Evolutionary conservation across 2,888 invertebrate genomes (phyloP).

Genomic region (Temnothorax ravouxi): DNA sequence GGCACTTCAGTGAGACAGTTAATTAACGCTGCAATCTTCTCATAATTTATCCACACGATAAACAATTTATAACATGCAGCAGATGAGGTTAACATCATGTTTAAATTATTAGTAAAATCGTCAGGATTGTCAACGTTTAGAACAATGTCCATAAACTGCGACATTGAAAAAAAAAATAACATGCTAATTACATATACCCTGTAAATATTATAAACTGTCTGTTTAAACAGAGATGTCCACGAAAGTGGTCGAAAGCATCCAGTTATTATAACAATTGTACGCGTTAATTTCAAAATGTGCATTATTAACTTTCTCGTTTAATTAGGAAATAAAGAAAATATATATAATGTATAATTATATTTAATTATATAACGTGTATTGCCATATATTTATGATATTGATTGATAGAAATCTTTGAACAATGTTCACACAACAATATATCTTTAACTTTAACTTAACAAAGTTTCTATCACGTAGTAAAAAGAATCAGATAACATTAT

Average conservation of each 20-base stretch:
- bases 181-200: constrained; percentile 47
- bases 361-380: background rate
- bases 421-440: background rate
- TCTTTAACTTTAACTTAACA: background rate
- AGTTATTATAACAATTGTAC: constrained; percentile 47
- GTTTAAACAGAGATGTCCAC: constrained; percentile 59
- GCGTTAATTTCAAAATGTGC: constrained; percentile 55
- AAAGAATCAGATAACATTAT: background rate
- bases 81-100: constrained; percentile 60
- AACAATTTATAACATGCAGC: constrained; percentile 59
- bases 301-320: constrained; percentile 5
- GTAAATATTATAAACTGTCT: constrained; percentile 57
- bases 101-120: constrained; percentile 63
- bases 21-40: constrained; percentile 13
- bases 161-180: constrained; percentile 45
- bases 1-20: constrained; percentile 13
- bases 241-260: constrained; percentile 63
- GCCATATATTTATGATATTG: background rate
- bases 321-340: background rate
- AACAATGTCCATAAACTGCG: constrained; percentile 60
- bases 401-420: background rate
- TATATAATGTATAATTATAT: background rate
- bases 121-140: constrained; percentile 41
- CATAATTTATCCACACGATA: constrained; percentile 56
- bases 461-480: background rate